Evolutionary conservation across 2,113 vertebrate species (phyloP).

Genomic region (Phalacrocorax aristotelis): DNA sequence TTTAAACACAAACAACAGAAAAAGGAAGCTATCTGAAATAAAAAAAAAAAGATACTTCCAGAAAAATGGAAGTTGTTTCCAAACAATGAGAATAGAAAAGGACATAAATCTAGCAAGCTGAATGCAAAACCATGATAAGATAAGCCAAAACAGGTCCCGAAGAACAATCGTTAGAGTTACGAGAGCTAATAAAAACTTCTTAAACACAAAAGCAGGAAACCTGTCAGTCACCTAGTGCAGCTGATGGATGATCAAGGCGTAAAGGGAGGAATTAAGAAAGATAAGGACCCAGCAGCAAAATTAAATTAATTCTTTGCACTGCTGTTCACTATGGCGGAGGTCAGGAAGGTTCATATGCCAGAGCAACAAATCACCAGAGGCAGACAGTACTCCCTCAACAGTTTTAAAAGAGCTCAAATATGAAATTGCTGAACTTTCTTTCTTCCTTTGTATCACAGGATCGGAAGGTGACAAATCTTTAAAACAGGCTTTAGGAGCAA

Average conservation of each 20-base stretch:
- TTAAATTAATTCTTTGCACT: constrained; percentile 51
- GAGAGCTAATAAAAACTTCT: constrained; percentile 37
- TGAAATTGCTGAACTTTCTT: constrained; percentile 5
- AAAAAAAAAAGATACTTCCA: not conserved
- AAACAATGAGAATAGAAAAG: not conserved
- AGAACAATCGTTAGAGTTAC: not conserved
- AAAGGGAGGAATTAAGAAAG: constrained; percentile 55
- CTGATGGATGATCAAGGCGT: constrained; percentile 35
- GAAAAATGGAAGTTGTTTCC: constrained; percentile 5
- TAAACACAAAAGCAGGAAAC: constrained; percentile 56
- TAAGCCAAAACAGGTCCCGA: not conserved
- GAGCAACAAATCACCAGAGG: constrained; percentile 15
- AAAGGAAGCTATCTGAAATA: not conserved
- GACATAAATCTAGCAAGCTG: not conserved
- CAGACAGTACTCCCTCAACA: not conserved
- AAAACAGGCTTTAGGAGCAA: not conserved
- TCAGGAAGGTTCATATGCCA: not conserved
- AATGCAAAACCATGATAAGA: not conserved
- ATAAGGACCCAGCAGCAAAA: constrained; percentile 55
- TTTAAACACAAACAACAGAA: not conserved
- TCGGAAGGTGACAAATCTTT: not conserved
- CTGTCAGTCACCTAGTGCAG: constrained; percentile 20
- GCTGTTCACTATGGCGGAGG: not conserved
- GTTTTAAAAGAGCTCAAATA: not conserved
- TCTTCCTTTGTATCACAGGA: not conserved